Evolutionary conservation across 2,888 invertebrate species (phyloP), one percentile per base, ranked within the genome.

Genomic region (Ochropleura leucogaster): DNA sequence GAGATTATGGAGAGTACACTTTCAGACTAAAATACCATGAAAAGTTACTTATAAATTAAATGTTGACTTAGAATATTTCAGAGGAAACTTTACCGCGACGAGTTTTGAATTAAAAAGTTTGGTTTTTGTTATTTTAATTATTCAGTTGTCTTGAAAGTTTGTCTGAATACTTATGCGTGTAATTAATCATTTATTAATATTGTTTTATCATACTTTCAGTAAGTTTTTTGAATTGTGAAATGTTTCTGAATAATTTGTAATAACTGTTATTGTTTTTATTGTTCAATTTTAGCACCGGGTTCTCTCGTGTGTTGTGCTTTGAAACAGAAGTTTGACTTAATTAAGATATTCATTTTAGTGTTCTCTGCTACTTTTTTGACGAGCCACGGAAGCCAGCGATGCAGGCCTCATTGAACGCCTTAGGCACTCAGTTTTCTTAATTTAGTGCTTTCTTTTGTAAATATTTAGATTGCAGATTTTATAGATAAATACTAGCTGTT

Each of bases 31-130:
- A 67, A 80, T 71, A 70, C 60, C 9, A 59, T 53, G 55, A 42
- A 68, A 81, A 73, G 30, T 64, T 74, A 64, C 30, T 64, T 59
- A 53, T 51, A 72, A 63, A 72, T 75, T 74, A 69, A 20, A 77
- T 64, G 55, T 75, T 79, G 60, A 51, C 44, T 75, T 51, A 47
- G 44, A 72, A 80, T 77, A 72, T 74, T 83, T 20, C 40, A 63
- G 49, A 57, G 55, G 40, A 69, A 55, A 74, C n/a, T 77, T 81
- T 55, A 51, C 46, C 67, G 42, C 55, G 59, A 63, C 60, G 70
- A 73, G 71, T 74, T 80, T 66, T 55, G 63, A 49, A 71, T 84
- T 60, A 73, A 76, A 68, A 85, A 71, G 68, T 79, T 80, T 72
- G 18, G n/a, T 63, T 72, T 75, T 75, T 74, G 68, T 72, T 65